These are phyloP conservation scores for Notodonta ziczac DNA, from an alignment of 2,888 invertebrate species.

Conservation along the genomic window DNA sequence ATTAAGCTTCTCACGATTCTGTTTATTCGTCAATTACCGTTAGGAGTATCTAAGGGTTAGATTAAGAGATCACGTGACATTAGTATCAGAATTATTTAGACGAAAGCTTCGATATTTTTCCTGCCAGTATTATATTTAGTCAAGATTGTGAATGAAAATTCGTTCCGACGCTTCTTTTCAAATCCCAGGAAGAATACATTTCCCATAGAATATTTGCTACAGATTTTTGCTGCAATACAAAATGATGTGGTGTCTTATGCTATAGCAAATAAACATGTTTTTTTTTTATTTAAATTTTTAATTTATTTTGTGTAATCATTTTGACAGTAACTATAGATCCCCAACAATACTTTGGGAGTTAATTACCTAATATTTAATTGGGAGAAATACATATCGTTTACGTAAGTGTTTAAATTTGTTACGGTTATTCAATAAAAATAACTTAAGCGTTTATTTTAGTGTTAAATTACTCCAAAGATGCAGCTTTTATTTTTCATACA, in stretches of 20 bases:
- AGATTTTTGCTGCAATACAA: constrained; percentile 70
- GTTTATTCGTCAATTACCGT: constrained; percentile 69
- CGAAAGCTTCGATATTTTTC: constrained; percentile 19
- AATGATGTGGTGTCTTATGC: constrained; percentile 67
- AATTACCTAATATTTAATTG: constrained; percentile 46
- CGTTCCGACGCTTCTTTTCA: constrained; percentile 13
- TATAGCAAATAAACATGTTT: constrained; percentile 26
- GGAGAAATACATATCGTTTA: constrained; percentile 79
- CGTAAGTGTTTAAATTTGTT: constrained; percentile 69
- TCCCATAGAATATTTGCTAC: constrained; percentile 4
- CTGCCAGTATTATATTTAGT: constrained; percentile 22
- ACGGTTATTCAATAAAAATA: constrained; percentile 75
- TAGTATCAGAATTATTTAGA: constrained; percentile 29
- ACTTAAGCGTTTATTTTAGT: constrained; percentile 54
- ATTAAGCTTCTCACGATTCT: constrained; percentile 59
- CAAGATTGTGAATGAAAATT: constrained; percentile 14
- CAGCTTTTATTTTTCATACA: constrained; percentile 80
- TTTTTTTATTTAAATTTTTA: constrained; percentile 26
- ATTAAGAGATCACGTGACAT: constrained; percentile 36
- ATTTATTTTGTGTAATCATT: constrained; percentile 25
- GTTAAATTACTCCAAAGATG: constrained; percentile 71
- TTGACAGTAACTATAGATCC: constrained; percentile 35
- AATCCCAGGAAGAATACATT: not conserved
- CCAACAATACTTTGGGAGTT: constrained; percentile 49
- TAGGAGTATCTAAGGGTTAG: constrained; percentile 53